phyloP scores from a whole-genome alignment of 2,113 vertebrate genomes.

The Clarias gariepinus region DNA sequence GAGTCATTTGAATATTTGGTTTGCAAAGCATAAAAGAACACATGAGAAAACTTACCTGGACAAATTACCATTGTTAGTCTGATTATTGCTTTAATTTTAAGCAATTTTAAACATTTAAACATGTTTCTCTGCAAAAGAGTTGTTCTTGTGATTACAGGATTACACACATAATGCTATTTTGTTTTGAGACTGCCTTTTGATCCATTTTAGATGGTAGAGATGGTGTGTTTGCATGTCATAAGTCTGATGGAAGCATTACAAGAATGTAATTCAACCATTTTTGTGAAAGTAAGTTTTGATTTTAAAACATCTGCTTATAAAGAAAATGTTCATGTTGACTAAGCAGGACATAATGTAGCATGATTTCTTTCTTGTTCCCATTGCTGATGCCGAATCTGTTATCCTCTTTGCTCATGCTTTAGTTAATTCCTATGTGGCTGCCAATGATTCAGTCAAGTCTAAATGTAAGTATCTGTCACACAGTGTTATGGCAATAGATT shows the following conservation, averaged over 20 bases:
- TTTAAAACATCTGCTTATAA: background rate
- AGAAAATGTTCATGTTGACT: constrained; percentile 5
- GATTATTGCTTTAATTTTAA: background rate
- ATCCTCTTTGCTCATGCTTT: constrained; percentile 46
- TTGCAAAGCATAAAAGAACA: constrained; percentile 4
- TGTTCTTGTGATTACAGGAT: background rate
- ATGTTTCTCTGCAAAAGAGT: background rate
- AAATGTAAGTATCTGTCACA: constrained; percentile 78
- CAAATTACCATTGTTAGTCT: background rate
- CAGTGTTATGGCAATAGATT: background rate
- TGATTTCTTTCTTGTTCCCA: background rate
- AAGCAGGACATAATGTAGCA: background rate
- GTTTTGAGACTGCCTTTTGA: constrained; percentile 14
- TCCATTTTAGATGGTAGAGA: constrained; percentile 89
- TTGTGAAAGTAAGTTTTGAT: constrained; percentile 87
- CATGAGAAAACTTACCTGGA: background rate
- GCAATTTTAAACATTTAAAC: background rate
- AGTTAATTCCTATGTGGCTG: constrained; percentile 99
- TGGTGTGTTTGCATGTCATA: constrained; percentile 99
- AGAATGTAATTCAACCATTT: constrained; percentile 98
- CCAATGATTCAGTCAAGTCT: constrained; percentile 98
- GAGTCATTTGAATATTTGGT: background rate
- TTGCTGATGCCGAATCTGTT: background rate
- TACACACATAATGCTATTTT: background rate
- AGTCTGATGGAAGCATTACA: constrained; percentile 98